Evolutionary conservation across 1,140 invertebrate genomes (phyloP), one percentile per base, ranked within the genome.

Genomic region (Drosophila bifasciata): DNA sequence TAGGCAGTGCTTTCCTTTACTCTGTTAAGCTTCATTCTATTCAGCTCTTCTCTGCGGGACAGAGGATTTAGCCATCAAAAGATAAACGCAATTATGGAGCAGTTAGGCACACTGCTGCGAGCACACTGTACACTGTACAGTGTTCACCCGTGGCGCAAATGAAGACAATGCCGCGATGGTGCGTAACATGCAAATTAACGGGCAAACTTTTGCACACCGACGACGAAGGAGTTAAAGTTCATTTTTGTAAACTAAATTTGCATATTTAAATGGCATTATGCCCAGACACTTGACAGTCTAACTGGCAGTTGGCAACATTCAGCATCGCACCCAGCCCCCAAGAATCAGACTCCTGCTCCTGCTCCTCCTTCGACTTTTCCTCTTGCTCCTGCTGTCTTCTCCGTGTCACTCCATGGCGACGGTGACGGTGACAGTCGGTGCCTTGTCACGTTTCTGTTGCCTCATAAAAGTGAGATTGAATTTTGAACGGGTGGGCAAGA

Each of bases 391-490:
- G 32, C 32, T 36, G 32, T 73, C 70, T 61, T 73, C 70, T 61
- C 63, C 59, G 46, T 74, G 71, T 74, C 71, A 75, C 70, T 75
- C 61, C 17, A 32, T 17, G 68, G 28, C 46, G 70, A 73, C 51
- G 48, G 55, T 73, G 39, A 52, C 68, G 52, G 59, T 53, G 71
- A 75, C 71, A 75, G 70, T 86, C 78, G 80, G 69, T 71, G 74
- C 41, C 83, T 69, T 88, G 83, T 86, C 83, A 86, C 83, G 83
- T 88, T 88, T 76, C 78, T 76, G 53, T 68, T 79, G 83, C 28
- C 83, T 86, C 83, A 83, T 86, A 86, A 86, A 88, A 86, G 78
- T 79, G 68, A 88, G 83, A 86, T 86, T 86, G 83, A 86, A 88
- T 85, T 88, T 88, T 85, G 77, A 88, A 63, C 77, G 77, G 81